Base-by-base conservation (phyloP, 2,113 vertebrate species). In the Porphyrio hochstetteri region DNA sequence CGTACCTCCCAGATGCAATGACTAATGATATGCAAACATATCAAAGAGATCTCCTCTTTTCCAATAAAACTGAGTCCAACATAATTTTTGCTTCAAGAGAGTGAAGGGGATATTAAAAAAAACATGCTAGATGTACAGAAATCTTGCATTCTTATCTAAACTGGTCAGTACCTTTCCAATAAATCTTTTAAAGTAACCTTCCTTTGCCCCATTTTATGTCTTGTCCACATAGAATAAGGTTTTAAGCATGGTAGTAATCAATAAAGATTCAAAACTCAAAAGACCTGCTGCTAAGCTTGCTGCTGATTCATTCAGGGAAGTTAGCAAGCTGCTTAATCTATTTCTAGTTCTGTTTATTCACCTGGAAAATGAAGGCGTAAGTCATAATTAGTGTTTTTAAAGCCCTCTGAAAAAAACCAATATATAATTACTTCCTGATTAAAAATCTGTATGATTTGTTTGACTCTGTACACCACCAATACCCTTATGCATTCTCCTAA, bases 1-100 rank as follows among this genome's bases (percentile, higher is more conserved):
- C 63, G 86, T 91, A 96, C 92, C 88, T 91, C 95, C 95, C 88
- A 90, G 93, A 88, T 88, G 92, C 53, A 96, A 78, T 86, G 84
- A 95, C 83, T 96, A 92, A 90, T 65, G 76, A 65, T 59, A 40
- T 93, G 65, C 57, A 94, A 95, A 93, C 50, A 82, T 86, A 86
- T 93, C 82, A 92, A 70, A 90, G 57, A 93, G n/a, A 55, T 61
- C 64, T 61, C 33, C 46, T 80, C 35, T 93, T 92, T 79, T 64
- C 71, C 92, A 96, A 5, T 60, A 55, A 78, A 82, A 44, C 7
- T 13, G 19, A 57, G 27, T 68, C 75, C 82, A 90, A 82, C 38
- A 53, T 69, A 2, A 38, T 76, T 77, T 95, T 76, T 88, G 13
- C 44, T 92, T 88, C 53, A 82, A 44, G 35, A 88, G 52, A 75